Percentiles rank a stretch among this genome's conserved stretches.
phyloP scores from a whole-genome alignment of 2,113 vertebrate species.

The Pangasianodon hypophthalmus region DNA sequence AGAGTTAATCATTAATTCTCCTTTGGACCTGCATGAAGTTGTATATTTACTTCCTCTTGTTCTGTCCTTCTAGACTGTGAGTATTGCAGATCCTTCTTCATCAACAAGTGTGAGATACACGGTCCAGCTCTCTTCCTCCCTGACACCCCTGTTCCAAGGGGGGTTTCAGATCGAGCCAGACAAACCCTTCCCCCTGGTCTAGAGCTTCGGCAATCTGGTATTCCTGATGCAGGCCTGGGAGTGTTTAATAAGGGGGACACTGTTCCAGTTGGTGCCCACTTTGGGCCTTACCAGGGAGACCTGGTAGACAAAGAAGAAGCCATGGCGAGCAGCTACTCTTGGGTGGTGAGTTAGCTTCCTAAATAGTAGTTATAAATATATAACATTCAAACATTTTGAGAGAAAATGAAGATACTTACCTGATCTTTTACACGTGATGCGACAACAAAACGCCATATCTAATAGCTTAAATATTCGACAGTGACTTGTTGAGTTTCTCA shows the following conservation, averaged over 20 bases:
- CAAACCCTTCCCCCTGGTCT: slow-evolving; percentile 9
- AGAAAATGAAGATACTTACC: background rate
- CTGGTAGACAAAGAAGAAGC: slow-evolving; percentile 6
- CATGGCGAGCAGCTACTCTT: background rate
- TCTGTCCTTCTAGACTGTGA: slow-evolving; percentile 5
- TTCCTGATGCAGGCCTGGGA: background rate
- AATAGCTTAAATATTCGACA: background rate
- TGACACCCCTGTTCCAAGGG: background rate
- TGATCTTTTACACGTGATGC: background rate
- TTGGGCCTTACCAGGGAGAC: slow-evolving; percentile 5
- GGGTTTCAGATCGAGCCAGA: slow-evolving; percentile 6
- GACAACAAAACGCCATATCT: background rate
- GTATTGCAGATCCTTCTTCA: background rate
- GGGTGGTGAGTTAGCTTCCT: background rate
- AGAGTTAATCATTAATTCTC: background rate
- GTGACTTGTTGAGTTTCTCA: background rate
- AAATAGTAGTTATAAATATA: background rate
- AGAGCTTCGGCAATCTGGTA: background rate
- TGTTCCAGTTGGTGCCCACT: slow-evolving; percentile 15
- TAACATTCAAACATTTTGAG: background rate
- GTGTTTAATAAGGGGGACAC: slow-evolving; percentile 14
- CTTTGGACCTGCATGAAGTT: background rate
- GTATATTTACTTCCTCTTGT: background rate
- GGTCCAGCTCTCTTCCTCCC: slow-evolving; percentile 11
- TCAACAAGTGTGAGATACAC: slow-evolving; percentile 12